These are phyloP conservation scores for Ptilonorhynchus violaceus DNA, from an alignment of 2,113 vertebrate genomes.

Conservation along the genomic window DNA sequence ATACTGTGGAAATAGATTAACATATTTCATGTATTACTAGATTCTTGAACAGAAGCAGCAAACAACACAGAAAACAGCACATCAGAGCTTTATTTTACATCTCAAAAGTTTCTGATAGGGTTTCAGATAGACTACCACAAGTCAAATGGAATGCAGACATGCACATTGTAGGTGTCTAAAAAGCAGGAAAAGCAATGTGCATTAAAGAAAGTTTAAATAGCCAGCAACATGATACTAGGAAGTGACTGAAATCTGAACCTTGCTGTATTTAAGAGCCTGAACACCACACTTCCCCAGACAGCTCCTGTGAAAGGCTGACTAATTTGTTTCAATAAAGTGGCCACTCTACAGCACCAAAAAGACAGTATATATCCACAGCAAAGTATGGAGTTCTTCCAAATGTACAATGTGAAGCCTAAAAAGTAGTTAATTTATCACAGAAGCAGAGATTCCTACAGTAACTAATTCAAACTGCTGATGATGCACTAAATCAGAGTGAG, in stretches of 20 bases:
- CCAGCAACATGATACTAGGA: neutral
- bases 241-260: neutral
- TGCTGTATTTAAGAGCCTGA: neutral
- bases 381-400: constrained; percentile 58
- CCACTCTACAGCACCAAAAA: constrained; percentile 31
- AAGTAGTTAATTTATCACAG: constrained; percentile 71
- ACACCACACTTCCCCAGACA: neutral
- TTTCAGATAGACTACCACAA: neutral
- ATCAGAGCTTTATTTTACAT: neutral
- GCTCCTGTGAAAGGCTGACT: constrained; percentile 24
- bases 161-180: neutral
- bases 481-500: constrained; percentile 80
- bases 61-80: neutral
- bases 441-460: constrained; percentile 60
- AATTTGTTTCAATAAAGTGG: constrained; percentile 48
- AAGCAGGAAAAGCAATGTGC: neutral
- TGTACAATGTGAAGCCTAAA: constrained; percentile 50
- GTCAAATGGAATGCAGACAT: neutral
- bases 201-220: neutral
- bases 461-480: constrained; percentile 78
- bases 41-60: neutral
- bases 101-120: neutral
- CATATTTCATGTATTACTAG: neutral
- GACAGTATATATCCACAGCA: neutral
- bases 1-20: neutral